Evolutionary conservation across 2,113 vertebrate genomes (phyloP), one percentile per base, ranked within the genome.

Genomic region (Orientallactaga bullata): DNA sequence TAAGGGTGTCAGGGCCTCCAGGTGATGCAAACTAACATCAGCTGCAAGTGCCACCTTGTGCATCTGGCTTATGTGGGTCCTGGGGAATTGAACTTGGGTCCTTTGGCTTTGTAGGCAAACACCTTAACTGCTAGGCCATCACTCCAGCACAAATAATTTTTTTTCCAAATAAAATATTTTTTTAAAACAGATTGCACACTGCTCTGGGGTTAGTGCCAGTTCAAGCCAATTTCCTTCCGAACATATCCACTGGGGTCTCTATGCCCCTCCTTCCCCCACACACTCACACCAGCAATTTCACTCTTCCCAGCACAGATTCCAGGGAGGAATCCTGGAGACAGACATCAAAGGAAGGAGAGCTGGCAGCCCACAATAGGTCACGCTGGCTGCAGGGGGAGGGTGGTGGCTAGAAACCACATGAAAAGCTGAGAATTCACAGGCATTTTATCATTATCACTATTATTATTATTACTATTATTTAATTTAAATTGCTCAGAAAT

Each of bases 331-430:
- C 90, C 21, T 80, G 93, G 96, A 97, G 95, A 96, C 66, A 24
- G 95, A 97, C 96, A 98, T 97, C 97, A 98, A 90, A 94, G 94
- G 66, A 79, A 91, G 0, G 10, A 37, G 92, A 96, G 96, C 96
- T 74, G 85, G 26, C 61, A 88, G 95, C 97, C 96, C 96, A 66
- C 73, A 63, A 80, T 82, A 95, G 95, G 97, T 96, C 96, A 28
- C 26, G 37, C 61, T 58, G 85, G 89, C 66, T 42, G 89, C 84
- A 84, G 0, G 3, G 97, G 15, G 88, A 89, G 89, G 77, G 88
- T 0, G 2, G 97, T n/a, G 88, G 85, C 96, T 65, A 88, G 95
- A 90, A 95, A 71, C 95, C 97, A 89, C 96, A 85, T 42, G 88
- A 98, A 97, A 77, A 93, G 95, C 3, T 58, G 51, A 76, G 37